Conservation (phyloP, 2,797 vertebrate species). For the Channa striata region DNA sequence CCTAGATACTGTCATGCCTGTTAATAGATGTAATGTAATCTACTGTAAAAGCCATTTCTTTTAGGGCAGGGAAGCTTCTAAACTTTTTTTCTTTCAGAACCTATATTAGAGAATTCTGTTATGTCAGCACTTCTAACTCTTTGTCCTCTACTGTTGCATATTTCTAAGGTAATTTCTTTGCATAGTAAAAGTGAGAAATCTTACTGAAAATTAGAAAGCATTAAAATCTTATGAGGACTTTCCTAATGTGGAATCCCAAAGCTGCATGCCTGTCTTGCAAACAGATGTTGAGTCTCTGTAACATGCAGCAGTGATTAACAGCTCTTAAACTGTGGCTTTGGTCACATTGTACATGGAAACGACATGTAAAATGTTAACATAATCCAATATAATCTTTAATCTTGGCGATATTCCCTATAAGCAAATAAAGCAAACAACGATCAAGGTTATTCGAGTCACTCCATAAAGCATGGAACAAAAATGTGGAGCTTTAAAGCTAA, state of each 20-base stretch:
- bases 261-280: not conserved
- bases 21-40: slow-evolving; percentile 70
- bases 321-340: slow-evolving; percentile 32
- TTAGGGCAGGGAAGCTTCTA: slow-evolving; percentile 52
- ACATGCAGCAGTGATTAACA: slow-evolving; percentile 49
- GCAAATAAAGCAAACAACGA: slow-evolving; percentile 67
- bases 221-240: slow-evolving; percentile 4
- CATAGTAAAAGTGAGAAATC: slow-evolving; percentile 28
- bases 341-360: slow-evolving; percentile 50
- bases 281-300: slow-evolving; percentile 20
- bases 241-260: not conserved
- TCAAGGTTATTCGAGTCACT: slow-evolving; percentile 67
- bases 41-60: slow-evolving; percentile 67
- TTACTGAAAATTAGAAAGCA: slow-evolving; percentile 30
- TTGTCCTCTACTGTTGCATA: slow-evolving; percentile 23
- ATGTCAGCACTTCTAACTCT: slow-evolving; percentile 55
- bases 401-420: slow-evolving; percentile 45
- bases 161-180: slow-evolving; percentile 34
- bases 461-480: slow-evolving; percentile 53
- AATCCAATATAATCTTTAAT: too few species aligned
- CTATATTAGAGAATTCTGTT: slow-evolving; percentile 31
- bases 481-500: too few species aligned
- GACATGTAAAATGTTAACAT: slow-evolving; percentile 46
- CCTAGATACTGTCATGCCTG: slow-evolving; percentile 63
- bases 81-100: slow-evolving; percentile 38